Base-by-base conservation (phyloP, 2,888 invertebrate genomes). In the Euplagia quadripunctaria region DNA sequence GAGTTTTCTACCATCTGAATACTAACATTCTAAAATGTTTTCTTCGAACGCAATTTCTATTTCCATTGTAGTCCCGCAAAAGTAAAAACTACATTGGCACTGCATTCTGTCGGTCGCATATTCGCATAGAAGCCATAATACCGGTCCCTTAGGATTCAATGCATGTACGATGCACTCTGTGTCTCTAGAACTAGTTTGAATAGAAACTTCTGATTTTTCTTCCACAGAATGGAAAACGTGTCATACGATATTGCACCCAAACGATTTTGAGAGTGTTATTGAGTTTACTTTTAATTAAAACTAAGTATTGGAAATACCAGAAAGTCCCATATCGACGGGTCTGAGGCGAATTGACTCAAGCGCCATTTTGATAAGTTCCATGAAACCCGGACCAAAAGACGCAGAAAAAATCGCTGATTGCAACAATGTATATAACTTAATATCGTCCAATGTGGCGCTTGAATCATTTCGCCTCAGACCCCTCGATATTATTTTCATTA, bases 191-290 rank as follows among this genome's bases (percentile, higher is more conserved):
- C 58, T 64, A 49, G 14, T 67, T 64, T 77, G 72, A 76, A 82
- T 76, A 64, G 69, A 77, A 77, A 77, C 74, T 52, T 75, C 70
- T 72, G 73, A 77, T 31, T 84, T 72, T 72, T 68, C 61, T n/a
- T 63, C 43, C 64, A 66, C 64, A 73, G 74, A 76, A 78, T 75
- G 49, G 52, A 63, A 58, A 74, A 75, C 61, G 67, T 71, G 58
- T 31, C 58, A 20, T 20, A 58, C 0, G 5, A 58, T 58, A 20
- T 58, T 20, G n/a, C 11, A 58, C 1, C 8, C 46, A 46, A 46
- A 46, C 43, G 9, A 46, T 11, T 2, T 11, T 46, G 46, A 51
- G 3, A n/a, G n/a, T 64, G 42, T 70, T 64, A 31, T 64, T 31
- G 31, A 31, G 31, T 31, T 31, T 31, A 31, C 31, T 1, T 31